These are phyloP conservation scores for Fringilla coelebs DNA, from an alignment of 2,797 vertebrate species.

Conservation along the genomic window DNA sequence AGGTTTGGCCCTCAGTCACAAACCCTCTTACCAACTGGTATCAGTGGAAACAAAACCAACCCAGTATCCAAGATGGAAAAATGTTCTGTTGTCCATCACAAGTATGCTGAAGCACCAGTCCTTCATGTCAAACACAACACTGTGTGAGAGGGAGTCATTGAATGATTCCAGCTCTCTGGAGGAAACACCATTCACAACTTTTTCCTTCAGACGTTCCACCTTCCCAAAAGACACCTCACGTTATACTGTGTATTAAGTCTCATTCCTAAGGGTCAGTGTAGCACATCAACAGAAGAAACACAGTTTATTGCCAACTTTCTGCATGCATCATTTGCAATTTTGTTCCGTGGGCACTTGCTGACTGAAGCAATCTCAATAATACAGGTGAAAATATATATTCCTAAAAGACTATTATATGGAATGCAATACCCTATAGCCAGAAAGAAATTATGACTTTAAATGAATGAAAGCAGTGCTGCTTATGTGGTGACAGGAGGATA, in stretches of 20 bases:
- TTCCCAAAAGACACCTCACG: background rate
- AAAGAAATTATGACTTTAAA: constrained; percentile 7
- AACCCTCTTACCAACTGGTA: fast-evolving
- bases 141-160: background rate
- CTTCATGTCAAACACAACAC: background rate
- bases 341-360: background rate
- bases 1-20: background rate
- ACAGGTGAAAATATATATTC: background rate
- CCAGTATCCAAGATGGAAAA: background rate
- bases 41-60: background rate
- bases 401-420: background rate
- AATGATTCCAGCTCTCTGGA: background rate
- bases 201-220: background rate
- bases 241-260: background rate
- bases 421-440: background rate
- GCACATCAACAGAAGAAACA: background rate
- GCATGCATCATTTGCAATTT: background rate
- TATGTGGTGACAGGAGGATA: constrained; percentile 13
- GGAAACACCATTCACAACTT: background rate
- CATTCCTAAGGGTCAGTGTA: background rate
- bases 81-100: background rate
- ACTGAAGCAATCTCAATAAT: constrained; percentile 17
- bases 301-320: background rate
- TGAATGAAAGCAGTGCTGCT: constrained; percentile 2
- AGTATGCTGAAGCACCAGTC: background rate